phyloP scores from a whole-genome alignment of 2,888 invertebrate genomes.

The Amblyjoppa proteus region DNA sequence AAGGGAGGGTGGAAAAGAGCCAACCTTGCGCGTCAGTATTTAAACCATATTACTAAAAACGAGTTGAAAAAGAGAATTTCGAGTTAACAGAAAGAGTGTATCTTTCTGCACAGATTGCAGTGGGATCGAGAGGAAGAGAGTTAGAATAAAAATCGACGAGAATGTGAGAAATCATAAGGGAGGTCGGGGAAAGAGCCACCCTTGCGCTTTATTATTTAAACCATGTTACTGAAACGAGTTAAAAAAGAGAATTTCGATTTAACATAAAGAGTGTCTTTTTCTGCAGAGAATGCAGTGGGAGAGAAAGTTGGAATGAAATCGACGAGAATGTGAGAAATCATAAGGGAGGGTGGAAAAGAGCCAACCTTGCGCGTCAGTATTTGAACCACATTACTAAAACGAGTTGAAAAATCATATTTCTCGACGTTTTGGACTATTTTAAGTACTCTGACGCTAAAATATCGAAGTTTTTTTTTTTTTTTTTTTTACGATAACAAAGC shows the following conservation, averaged over 20 bases:
- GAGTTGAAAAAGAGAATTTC: background rate
- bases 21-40: slow-evolving; percentile 68
- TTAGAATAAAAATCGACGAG: too few relatives aligned
- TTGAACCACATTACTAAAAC: too few relatives aligned
- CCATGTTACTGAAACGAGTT: background rate
- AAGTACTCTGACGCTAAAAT: too few relatives aligned
- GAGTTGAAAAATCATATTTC: too few relatives aligned
- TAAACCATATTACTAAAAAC: slow-evolving; percentile 3
- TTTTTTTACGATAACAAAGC: too few relatives aligned
- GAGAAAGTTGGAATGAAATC: slow-evolving; percentile 26
- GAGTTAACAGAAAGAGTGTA: background rate
- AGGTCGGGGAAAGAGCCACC: slow-evolving; percentile 59
- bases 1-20: slow-evolving; percentile 52
- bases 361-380: slow-evolving; percentile 30
- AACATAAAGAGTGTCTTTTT: background rate
- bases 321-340: slow-evolving; percentile 41
- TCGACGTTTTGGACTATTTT: too few relatives aligned
- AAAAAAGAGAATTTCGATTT: background rate
- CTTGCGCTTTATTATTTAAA: slow-evolving; percentile 68
- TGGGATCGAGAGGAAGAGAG: too few relatives aligned
- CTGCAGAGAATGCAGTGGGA: slow-evolving; percentile 15
- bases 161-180: slow-evolving; percentile 34
- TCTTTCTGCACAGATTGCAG: slow-evolving; percentile 15
- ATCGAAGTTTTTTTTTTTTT: too few relatives aligned
- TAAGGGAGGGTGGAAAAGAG: slow-evolving; percentile 50